A percentile compares a stretch with the other conserved stretches of the same genome.
Evolutionary conservation across 2,888 invertebrate species (phyloP).

Genomic region (Aromia moschata): DNA sequence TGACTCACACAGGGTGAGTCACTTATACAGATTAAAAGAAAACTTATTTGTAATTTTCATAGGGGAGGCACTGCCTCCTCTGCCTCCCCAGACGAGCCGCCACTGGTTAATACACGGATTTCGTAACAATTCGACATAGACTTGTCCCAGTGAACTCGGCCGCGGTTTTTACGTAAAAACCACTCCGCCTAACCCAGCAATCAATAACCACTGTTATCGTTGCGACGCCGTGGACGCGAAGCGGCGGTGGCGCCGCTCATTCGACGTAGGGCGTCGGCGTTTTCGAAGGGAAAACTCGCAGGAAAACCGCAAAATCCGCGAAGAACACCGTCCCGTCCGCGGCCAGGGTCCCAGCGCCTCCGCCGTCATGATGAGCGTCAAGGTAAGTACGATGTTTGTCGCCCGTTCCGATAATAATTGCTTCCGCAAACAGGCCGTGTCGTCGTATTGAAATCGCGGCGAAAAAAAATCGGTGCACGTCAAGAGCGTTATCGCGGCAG

Average conservation of each 20-base stretch:
- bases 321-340: not conserved
- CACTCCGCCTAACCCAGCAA: not conserved
- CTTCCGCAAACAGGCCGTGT: not conserved
- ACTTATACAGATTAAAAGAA: too few species aligned
- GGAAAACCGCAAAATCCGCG: not conserved
- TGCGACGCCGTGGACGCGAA: constrained; percentile 5
- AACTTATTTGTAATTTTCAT: too few species aligned
- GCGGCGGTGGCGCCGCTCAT: constrained; percentile 42
- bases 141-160: not conserved
- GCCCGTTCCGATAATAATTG: constrained; percentile 5
- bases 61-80: too few species aligned
- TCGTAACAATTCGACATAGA: too few species aligned
- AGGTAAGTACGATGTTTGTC: constrained; percentile 37
- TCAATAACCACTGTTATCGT: constrained; percentile 6
- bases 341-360: not conserved
- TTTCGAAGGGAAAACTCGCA: constrained; percentile 27
- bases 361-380: constrained; percentile 42
- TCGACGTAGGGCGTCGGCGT: constrained; percentile 50
- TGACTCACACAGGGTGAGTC: too few species aligned
- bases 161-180: constrained; percentile 7
- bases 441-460: too few species aligned
- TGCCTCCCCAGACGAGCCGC: too few species aligned
- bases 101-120: too few species aligned
- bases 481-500: too few species aligned
- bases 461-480: too few species aligned